Conservation (phyloP, 2,113 vertebrate species). For the Nesogale talazaci region DNA sequence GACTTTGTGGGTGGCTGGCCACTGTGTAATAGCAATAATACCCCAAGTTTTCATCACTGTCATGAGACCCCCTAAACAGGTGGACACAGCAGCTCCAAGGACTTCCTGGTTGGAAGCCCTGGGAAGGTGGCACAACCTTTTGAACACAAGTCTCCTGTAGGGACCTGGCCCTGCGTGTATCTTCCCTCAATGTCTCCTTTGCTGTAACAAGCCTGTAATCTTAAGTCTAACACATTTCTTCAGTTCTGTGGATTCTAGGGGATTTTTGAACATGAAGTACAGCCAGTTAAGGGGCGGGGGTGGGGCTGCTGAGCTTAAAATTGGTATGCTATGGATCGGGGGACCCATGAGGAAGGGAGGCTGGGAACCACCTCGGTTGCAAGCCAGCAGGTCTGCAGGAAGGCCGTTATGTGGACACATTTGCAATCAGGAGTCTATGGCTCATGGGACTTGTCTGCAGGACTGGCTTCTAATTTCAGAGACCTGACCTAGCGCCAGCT, state of each 20-base stretch:
- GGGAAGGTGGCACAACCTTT: not conserved
- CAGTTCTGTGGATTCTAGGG: not conserved
- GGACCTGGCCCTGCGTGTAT: no score
- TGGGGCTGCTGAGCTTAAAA: not conserved
- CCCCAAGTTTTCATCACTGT: not conserved
- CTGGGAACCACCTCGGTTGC: not conserved
- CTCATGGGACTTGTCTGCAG: not conserved
- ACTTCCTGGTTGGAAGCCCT: not conserved
- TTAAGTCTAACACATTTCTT: not conserved
- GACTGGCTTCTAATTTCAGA: not conserved
- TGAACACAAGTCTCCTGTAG: no score
- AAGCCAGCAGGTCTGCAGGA: not conserved
- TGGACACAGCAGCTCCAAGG: not conserved
- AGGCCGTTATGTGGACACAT: not conserved
- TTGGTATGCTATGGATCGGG: not conserved
- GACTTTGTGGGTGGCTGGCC: not conserved
- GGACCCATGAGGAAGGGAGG: not conserved
- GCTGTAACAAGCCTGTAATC: not conserved
- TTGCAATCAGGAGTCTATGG: not conserved
- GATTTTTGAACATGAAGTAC: not conserved
- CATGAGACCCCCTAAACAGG: not conserved
- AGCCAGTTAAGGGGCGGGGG: not conserved
- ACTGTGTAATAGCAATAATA: no score
- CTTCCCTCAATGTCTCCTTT: not conserved
- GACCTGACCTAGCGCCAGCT: not conserved